phyloP scores from a whole-genome alignment of 2,797 vertebrate genomes.

The Geotrypetes seraphini region DNA sequence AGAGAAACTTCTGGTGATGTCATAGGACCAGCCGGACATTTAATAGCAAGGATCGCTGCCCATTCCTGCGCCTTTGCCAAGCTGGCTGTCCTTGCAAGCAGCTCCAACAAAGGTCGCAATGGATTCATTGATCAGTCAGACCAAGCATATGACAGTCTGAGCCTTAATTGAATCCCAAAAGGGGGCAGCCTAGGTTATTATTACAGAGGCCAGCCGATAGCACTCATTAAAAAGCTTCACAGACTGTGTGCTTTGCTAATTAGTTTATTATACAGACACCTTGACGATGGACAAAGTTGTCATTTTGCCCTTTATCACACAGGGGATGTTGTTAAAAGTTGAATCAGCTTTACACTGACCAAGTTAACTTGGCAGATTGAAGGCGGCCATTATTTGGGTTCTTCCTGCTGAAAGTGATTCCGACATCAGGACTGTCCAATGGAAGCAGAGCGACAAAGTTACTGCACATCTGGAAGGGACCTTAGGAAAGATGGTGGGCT shows the following conservation, averaged over 20 bases:
- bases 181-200: conserved; percentile 65
- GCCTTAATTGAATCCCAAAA: conserved; percentile 79
- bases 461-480: conserved; percentile 53
- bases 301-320: conserved; percentile 77
- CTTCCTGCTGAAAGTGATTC: conserved; percentile 57
- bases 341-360: conserved; percentile 73
- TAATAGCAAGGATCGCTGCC: conserved; percentile 69
- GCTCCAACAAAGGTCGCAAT: conserved; percentile 61
- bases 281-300: conserved; percentile 73
- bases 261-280: conserved; percentile 88
- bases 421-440: conserved; percentile 62
- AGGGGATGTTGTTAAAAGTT: conserved; percentile 79
- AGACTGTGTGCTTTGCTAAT: conserved; percentile 79
- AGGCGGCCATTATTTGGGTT: conserved; percentile 65
- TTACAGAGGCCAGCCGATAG: conserved; percentile 72
- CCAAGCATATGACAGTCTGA: conserved; percentile 72
- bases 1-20: conserved; percentile 83
- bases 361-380: conserved; percentile 60
- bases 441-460: conserved; percentile 58
- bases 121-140: conserved; percentile 76
- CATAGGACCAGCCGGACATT: conserved; percentile 73
- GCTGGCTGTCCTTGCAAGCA: conserved; percentile 54
- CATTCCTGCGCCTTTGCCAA: conserved; percentile 53
- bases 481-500: conserved; percentile 41
- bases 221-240: conserved; percentile 75